These are phyloP conservation scores for Creontiades dilutus DNA, from an alignment of 2,888 invertebrate species.

Conservation along the genomic window DNA sequence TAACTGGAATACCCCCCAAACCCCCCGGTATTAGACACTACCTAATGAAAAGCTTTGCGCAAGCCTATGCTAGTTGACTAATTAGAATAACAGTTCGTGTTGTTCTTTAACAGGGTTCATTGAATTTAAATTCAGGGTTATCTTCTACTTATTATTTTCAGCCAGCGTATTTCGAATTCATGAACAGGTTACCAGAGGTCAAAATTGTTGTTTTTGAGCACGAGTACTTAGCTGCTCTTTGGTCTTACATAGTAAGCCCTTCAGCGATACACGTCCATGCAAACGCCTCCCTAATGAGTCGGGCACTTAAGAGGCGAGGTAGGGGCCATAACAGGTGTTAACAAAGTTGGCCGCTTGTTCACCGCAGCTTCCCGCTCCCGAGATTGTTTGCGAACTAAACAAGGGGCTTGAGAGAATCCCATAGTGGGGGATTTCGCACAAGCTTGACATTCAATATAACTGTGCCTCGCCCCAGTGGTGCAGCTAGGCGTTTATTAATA, in stretches of 20 bases:
- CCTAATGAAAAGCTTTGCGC: too few species aligned
- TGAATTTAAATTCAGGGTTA: too few species aligned
- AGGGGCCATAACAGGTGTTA: conserved; percentile 47
- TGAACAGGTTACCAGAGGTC: background rate
- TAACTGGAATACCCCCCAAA: too few species aligned
- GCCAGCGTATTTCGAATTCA: background rate
- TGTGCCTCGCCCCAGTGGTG: background rate
- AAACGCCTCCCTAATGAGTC: conserved; percentile 16
- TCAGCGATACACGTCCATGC: background rate
- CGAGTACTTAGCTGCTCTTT: background rate
- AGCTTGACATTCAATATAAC: conserved; percentile 37
- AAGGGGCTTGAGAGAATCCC: conserved; percentile 42
- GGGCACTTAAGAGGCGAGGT: conserved; percentile 25
- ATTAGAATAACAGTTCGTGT: too few species aligned
- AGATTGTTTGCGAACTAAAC: conserved; percentile 38
- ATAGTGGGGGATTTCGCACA: background rate
- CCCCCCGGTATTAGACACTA: too few species aligned
- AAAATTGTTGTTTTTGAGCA: background rate
- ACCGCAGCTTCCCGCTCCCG: background rate
- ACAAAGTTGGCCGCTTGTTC: conserved; percentile 23
- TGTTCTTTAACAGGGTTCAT: too few species aligned
- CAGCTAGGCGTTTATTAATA: conserved; percentile 14
- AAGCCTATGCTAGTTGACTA: too few species aligned
- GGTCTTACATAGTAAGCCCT: background rate
- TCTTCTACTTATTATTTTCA: too few species aligned